Evolutionary conservation across 2,888 invertebrate genomes (phyloP), one percentile per base, ranked within the genome.

Genomic region (Athripsodes cinereus): DNA sequence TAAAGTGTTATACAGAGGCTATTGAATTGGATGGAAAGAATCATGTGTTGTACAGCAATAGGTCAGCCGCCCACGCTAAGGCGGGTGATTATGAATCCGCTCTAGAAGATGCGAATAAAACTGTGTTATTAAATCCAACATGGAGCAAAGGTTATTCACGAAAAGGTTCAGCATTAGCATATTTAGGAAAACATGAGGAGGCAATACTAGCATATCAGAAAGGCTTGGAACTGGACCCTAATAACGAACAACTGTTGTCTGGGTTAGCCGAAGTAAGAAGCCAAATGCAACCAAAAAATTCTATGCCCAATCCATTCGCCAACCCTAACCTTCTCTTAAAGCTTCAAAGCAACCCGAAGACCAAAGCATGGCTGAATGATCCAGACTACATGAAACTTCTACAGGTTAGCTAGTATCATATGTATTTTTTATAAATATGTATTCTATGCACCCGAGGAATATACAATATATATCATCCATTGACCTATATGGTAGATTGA

Each of bases 141-240:
- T 96, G 95, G 95, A 82, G 84, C 1, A 95, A 94, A 71, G 90
- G 89, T 0, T 93, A 93, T 71, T 93, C 94, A 0, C 82, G 96
- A 59, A 92, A 93, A 74, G 96, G 92, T 1, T 87, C 90, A 64
- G 93, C 94, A 0, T 75, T 93, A 49, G 86, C 88, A 0, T 93
- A 86, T 66, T 73, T 95, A 60, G 84, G 87, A 2, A 81, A 83
- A 56, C 78, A 79, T 61, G 84, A 87, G 46, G 92, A 92, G 63
- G 92, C 96, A 0, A 79, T 88, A 49, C 79, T 80, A 50, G 85
- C 89, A 0, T 96, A 92, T 68, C 82, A 88, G 68, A 74, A 74
- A 59, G 79, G 90, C 11, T 72, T 93, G 10, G 74, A 84, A 66
- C 69, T 84, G 1, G 91, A 92, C 64, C 89, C 92, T 0, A 78